Conservation (phyloP, 2,113 vertebrate species). For the Pseudorhombus dupliciocellatus region DNA sequence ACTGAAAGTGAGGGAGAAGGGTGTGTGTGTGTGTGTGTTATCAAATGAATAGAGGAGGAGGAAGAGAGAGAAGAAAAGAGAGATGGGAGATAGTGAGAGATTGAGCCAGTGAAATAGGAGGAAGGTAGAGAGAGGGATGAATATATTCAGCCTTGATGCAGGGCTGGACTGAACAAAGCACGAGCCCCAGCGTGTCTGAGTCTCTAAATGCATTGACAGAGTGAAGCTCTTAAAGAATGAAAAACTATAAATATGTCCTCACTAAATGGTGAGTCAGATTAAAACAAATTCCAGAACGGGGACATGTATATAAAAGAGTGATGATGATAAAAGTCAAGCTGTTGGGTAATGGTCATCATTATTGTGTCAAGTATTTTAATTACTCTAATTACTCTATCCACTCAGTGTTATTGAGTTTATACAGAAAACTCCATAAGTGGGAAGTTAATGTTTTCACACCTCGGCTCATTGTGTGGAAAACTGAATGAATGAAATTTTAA, state of each 20-base stretch:
- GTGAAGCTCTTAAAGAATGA: not conserved
- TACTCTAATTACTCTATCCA: too few relatives aligned
- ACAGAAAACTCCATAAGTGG: too few relatives aligned
- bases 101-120: constrained; percentile 47
- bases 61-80: constrained; percentile 22
- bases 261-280: not conserved
- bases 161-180: constrained; percentile 40
- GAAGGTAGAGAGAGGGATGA: constrained; percentile 1
- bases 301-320: not conserved
- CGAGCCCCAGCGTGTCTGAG: constrained; percentile 5
- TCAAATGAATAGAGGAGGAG: constrained; percentile 36
- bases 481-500: too few relatives aligned
- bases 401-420: too few relatives aligned
- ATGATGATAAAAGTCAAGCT: constrained; percentile 27
- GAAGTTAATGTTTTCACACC: too few relatives aligned
- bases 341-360: too few relatives aligned
- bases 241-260: not conserved
- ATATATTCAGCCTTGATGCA: constrained; percentile 39
- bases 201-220: constrained; percentile 21
- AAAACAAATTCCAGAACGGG: not conserved
- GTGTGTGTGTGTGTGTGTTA: not conserved
- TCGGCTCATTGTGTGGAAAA: too few relatives aligned
- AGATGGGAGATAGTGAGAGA: constrained; percentile 27
- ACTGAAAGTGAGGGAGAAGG: constrained; percentile 72
- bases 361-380: too few relatives aligned